Evolutionary conservation across 2,113 vertebrate genomes (phyloP), one percentile per base, ranked within the genome.

Genomic region (Scartelaos histophorus): DNA sequence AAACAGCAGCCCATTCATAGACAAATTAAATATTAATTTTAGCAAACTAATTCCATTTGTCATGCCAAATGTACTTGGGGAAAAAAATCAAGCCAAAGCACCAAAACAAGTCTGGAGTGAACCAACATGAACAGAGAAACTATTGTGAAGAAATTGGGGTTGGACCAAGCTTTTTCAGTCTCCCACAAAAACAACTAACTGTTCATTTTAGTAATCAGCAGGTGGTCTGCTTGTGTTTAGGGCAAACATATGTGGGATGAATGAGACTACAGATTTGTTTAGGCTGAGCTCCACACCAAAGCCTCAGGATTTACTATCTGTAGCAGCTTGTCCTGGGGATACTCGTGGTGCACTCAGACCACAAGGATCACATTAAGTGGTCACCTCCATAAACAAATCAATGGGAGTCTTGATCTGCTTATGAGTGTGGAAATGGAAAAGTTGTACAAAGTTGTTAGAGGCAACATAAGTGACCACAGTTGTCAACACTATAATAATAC

Each of bases 121-220:
- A 85, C 38, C 73, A 73, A 49, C 75, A 74, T 35, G 54, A 82
- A 86, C 71, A 85, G 85, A 86, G 80, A 80, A 88, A 87, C 82
- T 80, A 86, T 83, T 90, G 80, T 85, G 51, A 57, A 87, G 62
- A 71, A 70, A 6, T 89, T 80, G 69, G 79, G 82, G 75, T 85
- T 81, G 74, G 78, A 80, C 81, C 82, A 89, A 75, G 62, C 67
- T 73, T 79, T 76, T 45, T 78, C 57, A 87, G 82, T 80, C 53
- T 75, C 58, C 57, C 62, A 69, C 67, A 82, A 75, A 76, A 58
- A 67, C 54, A 85, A 79, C 35, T 81, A 81, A 80, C 76, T 82
- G 67, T 72, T 87, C 56, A 84, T 85, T 88, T 84, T 10, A 70
- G 85, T 78, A 53, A 79, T 88, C 74, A 69, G 81, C 68, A 60